phyloP scores from a whole-genome alignment of 2,797 vertebrate species.

The Pogoniulus pusillus region DNA sequence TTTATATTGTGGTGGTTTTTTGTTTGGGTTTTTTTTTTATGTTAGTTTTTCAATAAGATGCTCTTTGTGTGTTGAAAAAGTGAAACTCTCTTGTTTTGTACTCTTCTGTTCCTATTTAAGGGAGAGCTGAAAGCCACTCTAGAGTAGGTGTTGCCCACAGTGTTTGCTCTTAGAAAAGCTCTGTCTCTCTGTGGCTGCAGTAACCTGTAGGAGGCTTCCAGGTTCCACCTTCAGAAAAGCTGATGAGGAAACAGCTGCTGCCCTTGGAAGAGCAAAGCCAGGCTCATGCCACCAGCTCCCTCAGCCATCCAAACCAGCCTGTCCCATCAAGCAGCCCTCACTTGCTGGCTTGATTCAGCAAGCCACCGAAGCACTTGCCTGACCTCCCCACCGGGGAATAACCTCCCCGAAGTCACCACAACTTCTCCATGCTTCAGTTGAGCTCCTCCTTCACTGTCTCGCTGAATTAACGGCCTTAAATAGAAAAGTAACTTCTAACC shows the following conservation, averaged over 20 bases:
- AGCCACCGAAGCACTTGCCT: slow-evolving; percentile 56
- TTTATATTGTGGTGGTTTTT: slow-evolving; percentile 83
- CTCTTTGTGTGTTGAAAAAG: slow-evolving; percentile 53
- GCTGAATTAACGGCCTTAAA: slow-evolving; percentile 61
- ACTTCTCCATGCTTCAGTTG: slow-evolving; percentile 33
- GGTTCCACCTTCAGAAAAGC: slow-evolving; percentile 25
- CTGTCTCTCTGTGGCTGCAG: slow-evolving; percentile 46
- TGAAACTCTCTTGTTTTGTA: slow-evolving; percentile 35
- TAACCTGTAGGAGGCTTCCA: slow-evolving; percentile 23
- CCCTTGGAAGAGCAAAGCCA: not conserved
- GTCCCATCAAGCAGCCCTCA: slow-evolving; percentile 1
- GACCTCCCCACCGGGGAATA: slow-evolving; percentile 32
- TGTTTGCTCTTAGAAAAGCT: slow-evolving; percentile 33
- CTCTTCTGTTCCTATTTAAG: slow-evolving; percentile 70
- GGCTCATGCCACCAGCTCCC: slow-evolving; percentile 27
- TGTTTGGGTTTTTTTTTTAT: not conserved
- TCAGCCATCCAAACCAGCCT: slow-evolving; percentile 1
- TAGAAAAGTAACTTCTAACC: slow-evolving; percentile 45
- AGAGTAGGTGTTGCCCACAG: slow-evolving; percentile 50
- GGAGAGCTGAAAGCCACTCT: slow-evolving; percentile 67
- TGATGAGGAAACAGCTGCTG: slow-evolving; percentile 19
- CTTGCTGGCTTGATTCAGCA: slow-evolving; percentile 56
- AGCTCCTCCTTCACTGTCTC: slow-evolving; percentile 10
- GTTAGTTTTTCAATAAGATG: slow-evolving; percentile 71
- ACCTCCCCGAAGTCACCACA: slow-evolving; percentile 25